Evolutionary conservation across 2,797 vertebrate species (phyloP).

Genomic region (Pseudocheirus occidentalis): DNA sequence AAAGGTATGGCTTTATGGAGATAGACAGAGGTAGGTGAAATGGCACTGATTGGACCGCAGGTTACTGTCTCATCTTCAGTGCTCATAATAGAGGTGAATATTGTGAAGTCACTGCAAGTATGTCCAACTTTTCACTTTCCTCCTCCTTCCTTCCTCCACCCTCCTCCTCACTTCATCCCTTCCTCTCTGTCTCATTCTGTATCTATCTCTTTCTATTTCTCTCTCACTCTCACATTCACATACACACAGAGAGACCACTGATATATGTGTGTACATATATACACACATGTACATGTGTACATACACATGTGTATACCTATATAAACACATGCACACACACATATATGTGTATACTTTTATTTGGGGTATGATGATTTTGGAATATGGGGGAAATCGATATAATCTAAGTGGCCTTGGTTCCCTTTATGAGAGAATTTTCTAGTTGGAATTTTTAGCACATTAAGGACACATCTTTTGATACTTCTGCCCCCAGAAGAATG

Average conservation of each 20-base stretch:
- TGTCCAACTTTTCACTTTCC: neutral
- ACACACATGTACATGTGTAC: neutral
- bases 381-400: neutral
- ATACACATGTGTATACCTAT: too few species aligned
- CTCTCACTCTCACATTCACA: neutral
- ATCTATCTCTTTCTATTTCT: neutral
- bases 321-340: too few species aligned
- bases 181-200: neutral
- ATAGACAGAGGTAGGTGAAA: neutral
- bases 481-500: neutral
- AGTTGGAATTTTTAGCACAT: neutral
- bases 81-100: neutral
- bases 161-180: neutral
- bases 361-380: neutral
- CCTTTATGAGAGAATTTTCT: neutral
- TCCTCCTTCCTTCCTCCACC: neutral
- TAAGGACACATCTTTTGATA: neutral
- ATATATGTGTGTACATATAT: neutral
- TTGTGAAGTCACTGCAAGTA: neutral
- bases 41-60: neutral
- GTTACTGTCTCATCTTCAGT: neutral
- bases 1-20: neutral
- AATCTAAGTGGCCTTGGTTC: neutral
- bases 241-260: neutral
- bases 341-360: neutral